Percentiles rank a stretch among this genome's conserved stretches.
Evolutionary conservation across 2,797 vertebrate species (phyloP).

Genomic region (Enteromius trimaculatus): DNA sequence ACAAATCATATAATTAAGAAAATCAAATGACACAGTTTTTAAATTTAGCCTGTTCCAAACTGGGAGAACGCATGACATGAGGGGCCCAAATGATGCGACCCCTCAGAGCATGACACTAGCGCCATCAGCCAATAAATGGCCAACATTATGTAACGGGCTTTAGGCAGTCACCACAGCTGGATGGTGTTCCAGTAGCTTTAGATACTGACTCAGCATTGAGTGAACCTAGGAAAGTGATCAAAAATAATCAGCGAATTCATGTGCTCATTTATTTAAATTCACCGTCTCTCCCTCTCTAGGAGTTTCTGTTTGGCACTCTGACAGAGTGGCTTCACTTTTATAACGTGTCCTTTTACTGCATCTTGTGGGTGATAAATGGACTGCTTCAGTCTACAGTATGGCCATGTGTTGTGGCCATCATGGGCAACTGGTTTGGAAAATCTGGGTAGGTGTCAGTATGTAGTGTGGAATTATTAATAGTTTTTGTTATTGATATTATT

Average conservation of each 20-base stretch:
- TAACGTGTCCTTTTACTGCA: slow-evolving; percentile 90
- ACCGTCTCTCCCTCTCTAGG: slow-evolving; percentile 70
- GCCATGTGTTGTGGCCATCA: slow-evolving; percentile 96
- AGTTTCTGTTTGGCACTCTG: slow-evolving; percentile 90
- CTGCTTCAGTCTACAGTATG: slow-evolving; percentile 95
- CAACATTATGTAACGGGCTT: not conserved
- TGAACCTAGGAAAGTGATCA: not conserved
- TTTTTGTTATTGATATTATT: not conserved
- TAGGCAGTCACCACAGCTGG: not conserved
- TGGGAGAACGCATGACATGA: not conserved
- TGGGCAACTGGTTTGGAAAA: slow-evolving; percentile 99
- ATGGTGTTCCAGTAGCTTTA: not conserved
- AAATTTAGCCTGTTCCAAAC: too few relatives aligned
- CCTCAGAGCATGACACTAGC: not conserved
- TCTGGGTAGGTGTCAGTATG: slow-evolving; percentile 80
- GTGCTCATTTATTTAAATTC: slow-evolving; percentile 5
- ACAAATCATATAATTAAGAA: not conserved
- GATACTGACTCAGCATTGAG: too few relatives aligned
- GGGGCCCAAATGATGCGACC: not conserved
- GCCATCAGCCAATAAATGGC: not conserved
- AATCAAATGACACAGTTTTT: not conserved
- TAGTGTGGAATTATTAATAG: not conserved
- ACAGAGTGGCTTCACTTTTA: slow-evolving; percentile 95
- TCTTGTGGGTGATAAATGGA: slow-evolving; percentile 92
- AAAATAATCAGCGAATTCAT: not conserved